These are phyloP conservation scores for Sylvia atricapilla DNA, from an alignment of 2,113 vertebrate species.

Conservation along the genomic window DNA sequence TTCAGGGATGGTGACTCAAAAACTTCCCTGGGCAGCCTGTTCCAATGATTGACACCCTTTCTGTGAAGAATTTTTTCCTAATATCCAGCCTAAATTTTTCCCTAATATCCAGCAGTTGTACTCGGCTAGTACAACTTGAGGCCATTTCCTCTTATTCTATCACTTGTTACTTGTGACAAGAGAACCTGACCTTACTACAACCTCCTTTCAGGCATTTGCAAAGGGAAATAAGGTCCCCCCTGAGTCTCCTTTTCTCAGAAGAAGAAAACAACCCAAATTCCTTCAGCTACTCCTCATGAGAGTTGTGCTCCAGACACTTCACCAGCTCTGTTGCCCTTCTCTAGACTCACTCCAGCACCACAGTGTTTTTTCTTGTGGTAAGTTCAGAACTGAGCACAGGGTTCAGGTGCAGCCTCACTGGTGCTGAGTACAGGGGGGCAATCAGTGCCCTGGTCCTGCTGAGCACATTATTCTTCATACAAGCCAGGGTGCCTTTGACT, in stretches of 20 bases:
- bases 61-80: not conserved
- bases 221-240: not conserved
- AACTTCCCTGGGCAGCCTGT: not conserved
- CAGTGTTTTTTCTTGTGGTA: not conserved
- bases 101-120: not conserved
- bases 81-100: not conserved
- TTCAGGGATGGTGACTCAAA: not conserved
- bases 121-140: not conserved
- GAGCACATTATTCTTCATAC: not conserved
- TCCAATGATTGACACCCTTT: not conserved
- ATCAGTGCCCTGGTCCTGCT: not conserved
- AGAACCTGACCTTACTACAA: not conserved
- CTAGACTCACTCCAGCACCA: not conserved
- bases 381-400: not conserved
- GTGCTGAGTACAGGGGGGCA: accelerated
- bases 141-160: not conserved
- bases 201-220: not conserved
- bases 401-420: not conserved
- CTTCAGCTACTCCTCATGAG: not conserved
- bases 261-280: not conserved
- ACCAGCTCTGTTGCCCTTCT: not conserved
- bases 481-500: not conserved
- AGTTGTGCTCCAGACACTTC: not conserved
- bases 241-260: not conserved
- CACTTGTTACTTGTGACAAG: not conserved